phyloP scores from a whole-genome alignment of 2,888 invertebrate genomes.

The Drosophila engyochracea region DNA sequence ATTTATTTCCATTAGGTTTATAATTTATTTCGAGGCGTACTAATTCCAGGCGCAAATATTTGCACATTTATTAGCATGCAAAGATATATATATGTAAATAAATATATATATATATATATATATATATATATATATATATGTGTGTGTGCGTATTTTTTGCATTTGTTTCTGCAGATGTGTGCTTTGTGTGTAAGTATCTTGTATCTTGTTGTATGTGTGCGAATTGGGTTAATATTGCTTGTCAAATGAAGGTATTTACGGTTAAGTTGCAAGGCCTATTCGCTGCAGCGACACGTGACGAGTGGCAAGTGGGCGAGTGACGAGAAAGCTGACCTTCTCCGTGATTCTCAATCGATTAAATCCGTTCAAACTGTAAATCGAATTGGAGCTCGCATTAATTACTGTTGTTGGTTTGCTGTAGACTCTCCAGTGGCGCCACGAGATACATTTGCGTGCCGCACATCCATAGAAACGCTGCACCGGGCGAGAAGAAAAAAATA shows the following conservation, averaged over 20 bases:
- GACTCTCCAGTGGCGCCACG: constrained; percentile 75
- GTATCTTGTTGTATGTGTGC: constrained; percentile 16
- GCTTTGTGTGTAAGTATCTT: constrained; percentile 21
- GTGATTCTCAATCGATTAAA: constrained; percentile 27
- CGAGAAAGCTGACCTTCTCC: constrained; percentile 14
- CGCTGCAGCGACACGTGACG: constrained; percentile 13
- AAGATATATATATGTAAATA: not conserved
- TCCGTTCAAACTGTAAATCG: not conserved
- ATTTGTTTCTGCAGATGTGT: constrained; percentile 23
- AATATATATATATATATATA: not conserved
- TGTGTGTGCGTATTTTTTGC: constrained; percentile 39
- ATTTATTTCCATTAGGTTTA: constrained; percentile 45
- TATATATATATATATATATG: not conserved
- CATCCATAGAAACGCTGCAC: constrained; percentile 74
- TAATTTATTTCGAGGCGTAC: constrained; percentile 69
- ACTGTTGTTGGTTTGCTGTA: constrained; percentile 43
- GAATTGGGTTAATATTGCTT: constrained; percentile 28
- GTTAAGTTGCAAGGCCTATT: constrained; percentile 59
- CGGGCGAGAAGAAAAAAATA: not conserved
- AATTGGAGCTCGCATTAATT: constrained; percentile 18
- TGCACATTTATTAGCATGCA: constrained; percentile 59
- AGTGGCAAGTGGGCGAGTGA: not conserved
- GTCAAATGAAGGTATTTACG: constrained; percentile 60
- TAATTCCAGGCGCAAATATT: constrained; percentile 74
- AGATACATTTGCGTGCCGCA: constrained; percentile 77